Percentiles rank a stretch among this genome's conserved stretches.
Conservation (phyloP, 2,888 invertebrate genomes). For the Dasypolia templi region DNA sequence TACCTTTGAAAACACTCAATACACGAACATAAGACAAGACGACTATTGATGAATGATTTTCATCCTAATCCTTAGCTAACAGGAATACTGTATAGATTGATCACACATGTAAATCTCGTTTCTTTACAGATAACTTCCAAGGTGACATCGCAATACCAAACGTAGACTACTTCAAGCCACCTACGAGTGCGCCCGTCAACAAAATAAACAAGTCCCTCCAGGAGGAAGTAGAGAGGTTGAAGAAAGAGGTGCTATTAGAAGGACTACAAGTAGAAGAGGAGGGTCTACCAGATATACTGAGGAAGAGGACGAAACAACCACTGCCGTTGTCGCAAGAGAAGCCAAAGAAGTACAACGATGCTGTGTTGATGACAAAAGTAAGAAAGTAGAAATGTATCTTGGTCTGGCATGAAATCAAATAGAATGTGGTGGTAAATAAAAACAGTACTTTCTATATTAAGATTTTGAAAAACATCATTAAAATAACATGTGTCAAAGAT, state of each 20-base stretch:
- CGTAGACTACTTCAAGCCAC: constrained; percentile 82
- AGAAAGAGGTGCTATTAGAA: constrained; percentile 95
- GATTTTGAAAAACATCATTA: background rate
- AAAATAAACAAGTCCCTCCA: constrained; percentile 92
- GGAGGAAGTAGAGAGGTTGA: constrained; percentile 95
- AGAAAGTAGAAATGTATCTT: background rate
- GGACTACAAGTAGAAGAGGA: constrained; percentile 96
- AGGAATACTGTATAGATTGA: background rate
- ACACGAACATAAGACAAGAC: background rate
- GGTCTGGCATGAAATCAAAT: background rate
- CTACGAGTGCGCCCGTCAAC: constrained; percentile 79
- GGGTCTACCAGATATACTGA: constrained; percentile 93
- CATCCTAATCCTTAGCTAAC: background rate
- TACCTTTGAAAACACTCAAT: background rate
- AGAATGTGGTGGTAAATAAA: background rate
- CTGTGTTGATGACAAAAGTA: constrained; percentile 85
- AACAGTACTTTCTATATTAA: too few relatives aligned
- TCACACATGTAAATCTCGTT: constrained; percentile 35
- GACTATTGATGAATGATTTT: background rate
- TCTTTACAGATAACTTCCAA: constrained; percentile 93
- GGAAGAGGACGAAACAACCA: constrained; percentile 93
- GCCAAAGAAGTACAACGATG: constrained; percentile 88
- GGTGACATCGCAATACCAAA: constrained; percentile 96
- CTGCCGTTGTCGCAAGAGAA: constrained; percentile 84
- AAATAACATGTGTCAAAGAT: background rate